A percentile compares a stretch with the other conserved stretches of the same genome.
phyloP scores from a whole-genome alignment of 2,797 vertebrate genomes.

The Lithobates pipiens region DNA sequence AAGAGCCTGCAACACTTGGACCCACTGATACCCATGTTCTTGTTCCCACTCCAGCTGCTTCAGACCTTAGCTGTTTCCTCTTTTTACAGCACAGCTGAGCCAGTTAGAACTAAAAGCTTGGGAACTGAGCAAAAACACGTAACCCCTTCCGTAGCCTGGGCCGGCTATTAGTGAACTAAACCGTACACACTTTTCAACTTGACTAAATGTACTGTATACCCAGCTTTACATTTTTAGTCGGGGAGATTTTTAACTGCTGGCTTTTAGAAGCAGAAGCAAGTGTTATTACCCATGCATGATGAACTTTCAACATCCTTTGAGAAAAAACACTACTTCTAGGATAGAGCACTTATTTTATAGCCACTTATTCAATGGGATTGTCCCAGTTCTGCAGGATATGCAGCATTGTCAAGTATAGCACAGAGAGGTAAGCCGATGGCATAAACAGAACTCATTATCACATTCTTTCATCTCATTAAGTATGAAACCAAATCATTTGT shows the following conservation, averaged over 20 bases:
- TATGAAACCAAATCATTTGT: not conserved
- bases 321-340: not conserved
- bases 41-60: no score
- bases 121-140: no score
- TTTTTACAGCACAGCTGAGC: no score
- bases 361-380: not conserved
- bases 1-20: no score
- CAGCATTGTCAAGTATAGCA: not conserved
- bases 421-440: not conserved
- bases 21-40: no score
- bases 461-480: not conserved
- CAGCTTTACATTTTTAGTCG: not conserved
- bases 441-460: not conserved
- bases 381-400: not conserved
- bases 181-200: no score
- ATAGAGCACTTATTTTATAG: not conserved
- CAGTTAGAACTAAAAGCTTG: no score
- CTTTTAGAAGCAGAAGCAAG: not conserved
- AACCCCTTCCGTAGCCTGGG: no score
- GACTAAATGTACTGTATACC: no score
- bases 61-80: no score
- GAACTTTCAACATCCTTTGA: not conserved
- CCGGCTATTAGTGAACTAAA: no score
- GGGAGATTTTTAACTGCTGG: not conserved
- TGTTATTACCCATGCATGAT: not conserved